These are phyloP conservation scores for Hyperoplus immaculatus DNA, from an alignment of 2,797 vertebrate genomes.

Conservation along the genomic window DNA sequence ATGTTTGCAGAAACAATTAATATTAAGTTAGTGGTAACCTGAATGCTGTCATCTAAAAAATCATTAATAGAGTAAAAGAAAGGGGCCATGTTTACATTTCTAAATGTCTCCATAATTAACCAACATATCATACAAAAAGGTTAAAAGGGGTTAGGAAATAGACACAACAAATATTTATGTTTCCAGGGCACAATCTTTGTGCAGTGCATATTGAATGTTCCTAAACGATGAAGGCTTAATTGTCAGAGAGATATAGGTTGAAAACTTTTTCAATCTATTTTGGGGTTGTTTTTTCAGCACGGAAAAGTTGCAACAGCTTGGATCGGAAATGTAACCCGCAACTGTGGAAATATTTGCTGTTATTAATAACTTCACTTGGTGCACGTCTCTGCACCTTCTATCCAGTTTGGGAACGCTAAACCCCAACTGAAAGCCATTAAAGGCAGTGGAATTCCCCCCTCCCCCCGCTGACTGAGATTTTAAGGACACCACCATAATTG, in stretches of 20 bases:
- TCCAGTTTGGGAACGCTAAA: slow-evolving; percentile 59
- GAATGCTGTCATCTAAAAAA: neutral
- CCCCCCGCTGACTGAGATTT: slow-evolving; percentile 41
- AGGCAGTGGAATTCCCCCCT: slow-evolving; percentile 64
- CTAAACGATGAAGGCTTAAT: neutral
- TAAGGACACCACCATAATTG: slow-evolving; percentile 29
- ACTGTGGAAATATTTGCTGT: slow-evolving; percentile 65
- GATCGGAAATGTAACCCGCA: slow-evolving; percentile 61
- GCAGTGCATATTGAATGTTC: neutral
- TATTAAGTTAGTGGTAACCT: neutral
- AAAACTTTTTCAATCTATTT: slow-evolving; percentile 8
- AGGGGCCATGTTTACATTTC: too few species aligned
- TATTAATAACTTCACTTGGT: slow-evolving; percentile 43
- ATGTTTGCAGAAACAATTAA: neutral
- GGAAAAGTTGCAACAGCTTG: slow-evolving; percentile 45
- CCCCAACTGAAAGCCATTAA: slow-evolving; percentile 39
- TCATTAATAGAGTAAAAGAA: neutral
- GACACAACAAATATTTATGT: neutral
- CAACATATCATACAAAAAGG: neutral
- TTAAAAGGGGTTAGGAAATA: neutral
- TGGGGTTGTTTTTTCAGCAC: slow-evolving; percentile 23
- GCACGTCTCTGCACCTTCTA: slow-evolving; percentile 32
- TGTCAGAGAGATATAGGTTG: neutral
- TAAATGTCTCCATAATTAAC: neutral
- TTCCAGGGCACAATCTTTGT: neutral